A percentile compares a stretch with the other conserved stretches of the same genome.
phyloP scores from a whole-genome alignment of 2,888 invertebrate species.

The Ophraella communa region DNA sequence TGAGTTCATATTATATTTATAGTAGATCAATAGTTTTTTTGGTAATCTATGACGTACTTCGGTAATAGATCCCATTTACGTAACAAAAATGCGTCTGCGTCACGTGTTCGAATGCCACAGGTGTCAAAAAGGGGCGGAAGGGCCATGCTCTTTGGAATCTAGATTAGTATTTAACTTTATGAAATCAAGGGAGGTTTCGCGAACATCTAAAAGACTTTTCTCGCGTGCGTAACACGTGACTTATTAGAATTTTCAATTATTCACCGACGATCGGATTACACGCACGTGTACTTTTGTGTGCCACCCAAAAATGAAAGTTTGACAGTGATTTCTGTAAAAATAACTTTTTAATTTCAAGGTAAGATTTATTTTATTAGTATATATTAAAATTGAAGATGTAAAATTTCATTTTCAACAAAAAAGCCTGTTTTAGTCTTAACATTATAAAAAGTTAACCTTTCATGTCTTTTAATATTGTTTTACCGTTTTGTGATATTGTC shows the following conservation, averaged over 20 bases:
- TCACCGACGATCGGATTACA: background rate
- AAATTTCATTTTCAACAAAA: no score
- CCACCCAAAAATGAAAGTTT: no score
- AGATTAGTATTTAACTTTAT: slow-evolving; percentile 18
- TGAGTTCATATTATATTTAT: no score
- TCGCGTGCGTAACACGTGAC: slow-evolving; percentile 5
- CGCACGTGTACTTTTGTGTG: no score
- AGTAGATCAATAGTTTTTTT: background rate
- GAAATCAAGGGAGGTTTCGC: background rate
- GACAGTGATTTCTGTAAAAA: no score
- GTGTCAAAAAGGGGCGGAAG: slow-evolving; percentile 24
- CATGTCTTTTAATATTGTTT: no score
- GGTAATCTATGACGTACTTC: background rate
- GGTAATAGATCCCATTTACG: background rate
- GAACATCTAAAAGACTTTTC: background rate
- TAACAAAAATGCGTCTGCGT: slow-evolving; percentile 39
- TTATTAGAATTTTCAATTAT: background rate
- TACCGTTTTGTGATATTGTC: no score
- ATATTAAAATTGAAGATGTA: no score
- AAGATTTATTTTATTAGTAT: no score
- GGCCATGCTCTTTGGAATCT: slow-evolving; percentile 7
- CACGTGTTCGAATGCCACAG: slow-evolving; percentile 38
- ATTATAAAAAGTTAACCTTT: no score
- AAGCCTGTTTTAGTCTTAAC: no score
- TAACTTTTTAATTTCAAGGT: no score